phyloP scores from a whole-genome alignment of 2,888 invertebrate species.

The Rhagonycha lutea region DNA sequence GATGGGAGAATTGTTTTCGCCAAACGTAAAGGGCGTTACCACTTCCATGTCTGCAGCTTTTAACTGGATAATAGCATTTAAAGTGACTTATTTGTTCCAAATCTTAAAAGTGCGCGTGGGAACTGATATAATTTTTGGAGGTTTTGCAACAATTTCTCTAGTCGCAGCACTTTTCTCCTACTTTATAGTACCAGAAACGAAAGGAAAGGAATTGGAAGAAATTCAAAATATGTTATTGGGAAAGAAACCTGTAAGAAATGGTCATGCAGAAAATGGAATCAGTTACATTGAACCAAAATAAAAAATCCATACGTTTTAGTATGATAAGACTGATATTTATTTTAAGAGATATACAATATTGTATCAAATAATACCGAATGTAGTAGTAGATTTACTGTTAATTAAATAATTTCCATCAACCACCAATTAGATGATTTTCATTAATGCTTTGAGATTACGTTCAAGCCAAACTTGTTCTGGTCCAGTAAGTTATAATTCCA shows the following conservation, averaged over 20 bases:
- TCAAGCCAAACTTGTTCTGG: conserved; percentile 6
- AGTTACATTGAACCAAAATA: neutral
- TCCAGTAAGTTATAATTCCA: conserved; percentile 8
- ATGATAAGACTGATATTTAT: conserved; percentile 26
- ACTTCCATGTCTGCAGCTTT: conserved; percentile 69
- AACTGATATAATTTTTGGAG: conserved; percentile 67
- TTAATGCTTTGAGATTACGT: neutral
- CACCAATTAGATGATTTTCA: conserved; percentile 2
- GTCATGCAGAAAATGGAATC: neutral
- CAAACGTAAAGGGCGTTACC: conserved; percentile 65
- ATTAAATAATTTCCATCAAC: neutral
- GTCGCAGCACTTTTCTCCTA: conserved; percentile 66
- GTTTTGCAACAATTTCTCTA: conserved; percentile 66
- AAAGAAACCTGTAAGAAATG: neutral
- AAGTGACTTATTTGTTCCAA: conserved; percentile 66
- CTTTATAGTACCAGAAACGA: conserved; percentile 71
- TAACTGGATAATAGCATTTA: conserved; percentile 72
- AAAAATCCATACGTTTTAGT: conserved; percentile 25
- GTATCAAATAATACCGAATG: neutral
- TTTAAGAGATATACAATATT: neutral
- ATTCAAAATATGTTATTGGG: conserved; percentile 59
- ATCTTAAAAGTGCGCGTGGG: conserved; percentile 61
- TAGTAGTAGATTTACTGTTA: neutral
- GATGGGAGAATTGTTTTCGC: conserved; percentile 69
- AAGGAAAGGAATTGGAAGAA: conserved; percentile 61